Evolutionary conservation across 2,888 invertebrate species (phyloP).

Genomic region (Drosophila kanekoi): DNA sequence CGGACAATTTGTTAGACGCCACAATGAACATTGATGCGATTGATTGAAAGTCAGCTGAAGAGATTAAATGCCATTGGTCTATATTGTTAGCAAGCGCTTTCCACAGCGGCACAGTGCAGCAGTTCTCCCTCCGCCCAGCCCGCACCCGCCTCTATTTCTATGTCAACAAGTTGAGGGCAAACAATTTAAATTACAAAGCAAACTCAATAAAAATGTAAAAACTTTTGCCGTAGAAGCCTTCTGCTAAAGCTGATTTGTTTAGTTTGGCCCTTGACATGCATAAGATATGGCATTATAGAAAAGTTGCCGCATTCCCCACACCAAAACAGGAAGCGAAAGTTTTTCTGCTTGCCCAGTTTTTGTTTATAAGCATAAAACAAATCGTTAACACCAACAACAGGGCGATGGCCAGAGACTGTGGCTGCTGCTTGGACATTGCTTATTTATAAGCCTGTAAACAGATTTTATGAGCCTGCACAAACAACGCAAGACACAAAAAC

Average conservation of each 20-base stretch:
- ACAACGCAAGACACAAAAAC: slow-evolving; percentile 25
- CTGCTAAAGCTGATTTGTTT: slow-evolving; percentile 59
- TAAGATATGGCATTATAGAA: slow-evolving; percentile 75
- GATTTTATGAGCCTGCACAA: slow-evolving; percentile 77
- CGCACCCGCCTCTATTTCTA: slow-evolving; percentile 9
- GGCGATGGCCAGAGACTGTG: background rate
- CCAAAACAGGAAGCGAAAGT: slow-evolving; percentile 63
- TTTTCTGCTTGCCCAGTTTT: slow-evolving; percentile 29
- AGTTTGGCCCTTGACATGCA: slow-evolving; percentile 76
- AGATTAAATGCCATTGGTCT: slow-evolving; percentile 73
- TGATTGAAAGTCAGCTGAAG: slow-evolving; percentile 75
- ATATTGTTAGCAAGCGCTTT: slow-evolving; percentile 35
- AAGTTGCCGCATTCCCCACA: slow-evolving; percentile 24
- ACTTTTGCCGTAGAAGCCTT: slow-evolving; percentile 52
- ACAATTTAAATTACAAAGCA: slow-evolving; percentile 80
- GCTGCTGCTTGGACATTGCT: slow-evolving; percentile 40
- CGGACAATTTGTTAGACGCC: slow-evolving; percentile 74
- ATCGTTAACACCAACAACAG: slow-evolving; percentile 61
- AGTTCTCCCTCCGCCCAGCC: background rate
- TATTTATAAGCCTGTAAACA: slow-evolving; percentile 80
- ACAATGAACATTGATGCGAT: slow-evolving; percentile 79
- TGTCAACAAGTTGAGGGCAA: slow-evolving; percentile 77
- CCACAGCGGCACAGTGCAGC: background rate
- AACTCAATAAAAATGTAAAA: slow-evolving; percentile 80
- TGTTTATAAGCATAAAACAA: slow-evolving; percentile 70